Evolutionary conservation across 2,888 invertebrate genomes (phyloP).

Genomic region (Lottia scabra): DNA sequence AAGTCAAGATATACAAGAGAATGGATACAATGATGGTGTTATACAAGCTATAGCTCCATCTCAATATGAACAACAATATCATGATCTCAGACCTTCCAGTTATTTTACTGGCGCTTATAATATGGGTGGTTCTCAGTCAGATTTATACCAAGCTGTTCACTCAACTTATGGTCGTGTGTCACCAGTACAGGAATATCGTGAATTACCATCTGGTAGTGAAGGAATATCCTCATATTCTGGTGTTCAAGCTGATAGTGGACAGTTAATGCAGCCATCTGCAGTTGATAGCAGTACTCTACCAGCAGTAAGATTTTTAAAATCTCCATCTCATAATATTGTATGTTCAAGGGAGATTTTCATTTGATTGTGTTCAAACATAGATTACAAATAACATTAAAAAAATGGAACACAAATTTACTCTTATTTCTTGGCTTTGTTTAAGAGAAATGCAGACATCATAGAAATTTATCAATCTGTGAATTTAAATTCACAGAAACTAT

Average conservation of each 20-base stretch:
- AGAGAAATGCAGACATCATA: too few relatives aligned
- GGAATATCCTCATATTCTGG: conserved; percentile 41
- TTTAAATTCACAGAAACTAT: not conserved
- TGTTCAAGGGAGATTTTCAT: too few relatives aligned
- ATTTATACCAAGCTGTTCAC: conserved; percentile 51
- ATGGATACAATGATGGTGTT: conserved; percentile 14
- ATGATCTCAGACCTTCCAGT: conserved; percentile 23
- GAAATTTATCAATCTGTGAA: too few relatives aligned
- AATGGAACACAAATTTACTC: too few relatives aligned
- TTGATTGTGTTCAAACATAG: too few relatives aligned
- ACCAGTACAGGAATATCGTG: conserved; percentile 38
- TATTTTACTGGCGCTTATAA: conserved; percentile 22
- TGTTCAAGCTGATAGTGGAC: conserved; percentile 23
- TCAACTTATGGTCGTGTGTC: conserved; percentile 48
- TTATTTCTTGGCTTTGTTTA: not conserved
- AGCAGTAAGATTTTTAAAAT: not conserved
- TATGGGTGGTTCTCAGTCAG: conserved; percentile 21
- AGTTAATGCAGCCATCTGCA: conserved; percentile 36
- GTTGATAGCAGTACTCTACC: conserved; percentile 49
- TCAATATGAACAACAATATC: conserved; percentile 25
- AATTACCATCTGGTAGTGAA: conserved; percentile 42
- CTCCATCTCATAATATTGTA: not conserved
- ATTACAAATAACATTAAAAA: not conserved
- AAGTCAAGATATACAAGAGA: conserved; percentile 6
- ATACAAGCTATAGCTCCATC: conserved; percentile 7